Evolutionary conservation across 1,140 invertebrate genomes (phyloP).

Genomic region (Drosophila leontia): DNA sequence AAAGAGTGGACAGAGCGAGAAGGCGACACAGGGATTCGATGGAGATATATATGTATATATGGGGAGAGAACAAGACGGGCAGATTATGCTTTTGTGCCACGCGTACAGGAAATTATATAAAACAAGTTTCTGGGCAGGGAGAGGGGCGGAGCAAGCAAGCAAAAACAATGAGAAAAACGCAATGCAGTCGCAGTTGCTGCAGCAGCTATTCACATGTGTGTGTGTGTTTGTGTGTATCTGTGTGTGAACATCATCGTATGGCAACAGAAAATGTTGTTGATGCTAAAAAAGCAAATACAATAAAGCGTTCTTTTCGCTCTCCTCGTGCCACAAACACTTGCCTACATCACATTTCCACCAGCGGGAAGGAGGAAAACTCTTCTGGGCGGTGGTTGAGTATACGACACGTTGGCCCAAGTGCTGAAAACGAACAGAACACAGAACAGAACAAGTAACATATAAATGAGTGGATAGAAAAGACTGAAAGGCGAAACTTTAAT

Average conservation of each 20-base stretch:
- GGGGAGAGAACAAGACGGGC: slow-evolving; percentile 23
- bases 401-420: slow-evolving; percentile 61
- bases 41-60: slow-evolving; percentile 7
- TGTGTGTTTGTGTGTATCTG: slow-evolving; percentile 31
- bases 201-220: slow-evolving; percentile 24
- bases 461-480: slow-evolving; percentile 11
- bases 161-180: slow-evolving; percentile 78
- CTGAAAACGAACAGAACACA: slow-evolving; percentile 20
- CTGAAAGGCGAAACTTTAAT: slow-evolving; percentile 39
- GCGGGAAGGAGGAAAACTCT: slow-evolving; percentile 47
- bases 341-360: slow-evolving; percentile 39
- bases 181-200: slow-evolving; percentile 66
- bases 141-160: slow-evolving; percentile 11
- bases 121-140: slow-evolving; percentile 62
- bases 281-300: slow-evolving; percentile 74
- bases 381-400: slow-evolving; percentile 63
- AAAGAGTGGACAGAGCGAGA: slow-evolving; percentile 53
- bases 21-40: slow-evolving; percentile 14
- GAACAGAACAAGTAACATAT: slow-evolving; percentile 11
- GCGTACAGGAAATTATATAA: slow-evolving; percentile 81
- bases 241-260: slow-evolving; percentile 46
- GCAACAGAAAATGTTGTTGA: slow-evolving; percentile 74
- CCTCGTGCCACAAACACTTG: slow-evolving; percentile 34
- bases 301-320: slow-evolving; percentile 57
- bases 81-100: slow-evolving; percentile 77